Conservation (phyloP, 1,140 invertebrate species). For the Phymorhynchus buccinoides region DNA sequence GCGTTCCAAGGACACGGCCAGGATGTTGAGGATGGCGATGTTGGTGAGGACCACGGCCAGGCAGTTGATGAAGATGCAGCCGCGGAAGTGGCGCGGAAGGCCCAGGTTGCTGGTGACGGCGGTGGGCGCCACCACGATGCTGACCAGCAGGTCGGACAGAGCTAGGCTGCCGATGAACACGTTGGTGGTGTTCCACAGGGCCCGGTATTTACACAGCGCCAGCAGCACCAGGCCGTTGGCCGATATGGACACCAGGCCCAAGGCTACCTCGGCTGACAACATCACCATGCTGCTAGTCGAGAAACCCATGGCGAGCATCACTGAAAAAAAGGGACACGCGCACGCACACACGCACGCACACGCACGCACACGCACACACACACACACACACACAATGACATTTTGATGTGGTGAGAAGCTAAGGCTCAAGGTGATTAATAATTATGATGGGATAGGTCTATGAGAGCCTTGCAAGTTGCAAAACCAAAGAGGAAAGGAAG, state of each 20-base stretch:
- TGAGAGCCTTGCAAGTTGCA: too few species aligned
- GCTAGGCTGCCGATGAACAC: conserved; percentile 74
- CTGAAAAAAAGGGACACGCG: too few species aligned
- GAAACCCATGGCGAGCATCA: too few species aligned
- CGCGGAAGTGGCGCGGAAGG: conserved; percentile 57
- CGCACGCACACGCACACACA: too few species aligned
- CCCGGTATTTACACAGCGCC: conserved; percentile 67
- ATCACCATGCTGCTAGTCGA: too few species aligned
- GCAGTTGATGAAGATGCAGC: conserved; percentile 68
- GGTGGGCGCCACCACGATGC: conserved; percentile 65
- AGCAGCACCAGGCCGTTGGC: conserved; percentile 71
- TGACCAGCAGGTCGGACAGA: conserved; percentile 73
- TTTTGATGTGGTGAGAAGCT: too few species aligned
- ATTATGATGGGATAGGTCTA: too few species aligned
- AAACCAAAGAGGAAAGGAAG: too few species aligned
- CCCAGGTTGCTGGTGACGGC: conserved; percentile 63
- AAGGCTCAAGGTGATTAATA: too few species aligned
- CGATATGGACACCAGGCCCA: background rate
- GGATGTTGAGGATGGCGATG: conserved; percentile 68
- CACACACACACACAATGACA: too few species aligned
- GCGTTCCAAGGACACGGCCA: conserved; percentile 67
- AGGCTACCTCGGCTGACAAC: too few species aligned
- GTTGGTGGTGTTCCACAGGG: conserved; percentile 74
- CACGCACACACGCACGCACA: too few species aligned
- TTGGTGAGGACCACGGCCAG: conserved; percentile 67